Evolutionary conservation across 2,113 vertebrate species (phyloP).

Genomic region (Colaptes auratus): DNA sequence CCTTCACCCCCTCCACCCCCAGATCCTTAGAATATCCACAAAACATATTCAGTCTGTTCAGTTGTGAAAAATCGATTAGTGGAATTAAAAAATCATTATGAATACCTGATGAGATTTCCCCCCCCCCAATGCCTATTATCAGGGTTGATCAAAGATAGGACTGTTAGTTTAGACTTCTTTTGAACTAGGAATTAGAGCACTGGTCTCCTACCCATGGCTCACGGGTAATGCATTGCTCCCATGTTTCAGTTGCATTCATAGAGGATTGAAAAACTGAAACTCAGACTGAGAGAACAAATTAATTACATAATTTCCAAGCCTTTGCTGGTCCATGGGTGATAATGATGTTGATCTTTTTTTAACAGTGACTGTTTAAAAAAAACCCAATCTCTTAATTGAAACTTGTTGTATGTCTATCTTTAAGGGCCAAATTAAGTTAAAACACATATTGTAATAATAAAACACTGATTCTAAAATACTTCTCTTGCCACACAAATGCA

Average conservation of each 20-base stretch:
- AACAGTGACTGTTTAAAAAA: background rate
- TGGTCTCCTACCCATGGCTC: background rate
- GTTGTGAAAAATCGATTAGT: background rate
- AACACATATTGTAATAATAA: background rate
- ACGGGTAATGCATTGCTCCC: background rate
- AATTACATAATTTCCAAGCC: background rate
- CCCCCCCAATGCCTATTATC: background rate
- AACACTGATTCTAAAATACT: background rate
- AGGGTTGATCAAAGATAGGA: background rate
- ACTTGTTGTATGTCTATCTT: background rate
- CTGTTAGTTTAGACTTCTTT: background rate
- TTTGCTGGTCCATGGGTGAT: background rate
- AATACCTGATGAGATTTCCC: background rate
- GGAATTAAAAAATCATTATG: background rate
- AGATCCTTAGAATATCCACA: background rate
- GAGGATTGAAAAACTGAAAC: background rate
- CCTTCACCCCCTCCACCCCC: background rate
- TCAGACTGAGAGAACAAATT: background rate
- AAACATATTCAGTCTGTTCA: background rate
- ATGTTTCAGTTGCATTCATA: background rate
- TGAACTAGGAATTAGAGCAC: background rate
- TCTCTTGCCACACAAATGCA: background rate
- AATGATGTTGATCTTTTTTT: background rate
- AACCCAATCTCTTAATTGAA: background rate
- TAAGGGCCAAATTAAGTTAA: background rate